Evolutionary conservation across 1,140 invertebrate species (phyloP), one percentile per base, ranked within the genome.

Genomic region (Megalonaias nervosa): DNA sequence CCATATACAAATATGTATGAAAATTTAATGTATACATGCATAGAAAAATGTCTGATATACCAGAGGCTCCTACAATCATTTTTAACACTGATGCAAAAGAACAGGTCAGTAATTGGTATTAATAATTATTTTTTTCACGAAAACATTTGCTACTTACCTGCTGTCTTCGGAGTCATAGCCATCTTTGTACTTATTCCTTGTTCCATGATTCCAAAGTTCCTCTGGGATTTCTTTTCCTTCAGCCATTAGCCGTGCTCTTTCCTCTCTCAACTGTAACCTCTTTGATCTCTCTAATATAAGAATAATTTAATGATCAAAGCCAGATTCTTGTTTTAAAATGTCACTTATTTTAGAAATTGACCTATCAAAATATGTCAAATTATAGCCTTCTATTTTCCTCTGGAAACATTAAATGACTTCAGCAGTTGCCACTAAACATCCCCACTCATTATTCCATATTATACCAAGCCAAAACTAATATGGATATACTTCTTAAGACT

Each of bases 151-250:
- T 11, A 14, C 60, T 23, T 17, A 78, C 76, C 66, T 78, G 76
- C 76, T 78, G 23, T 78, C 76, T 38, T 78, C 76, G 0, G 76
- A 81, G 60, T 81, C 73, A 9, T 79, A 80, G 23, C 75, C 67
- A 58, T 82, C 84, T 68, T 84, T 82, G 67, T 74, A 75, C 55
- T 87, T 82, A 61, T 84, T 83, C 5, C 80, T 26, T 21, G 69
- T 77, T n/a, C 78, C 81, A 16, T 81, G 82, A 62, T 88, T 86
- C 67, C 85, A 81, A 57, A 89, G 81, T 58, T 89, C 86, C 67
- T 87, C 84, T 57, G 88, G 88, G 14, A 89, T 86, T 69, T 89
- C 88, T 75, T 85, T 85, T 14, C 88, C 88, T 67, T 88, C 84
- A 14, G 87, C 87, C 38, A 89, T 67, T 17, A 88, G 69, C 26